Evolutionary conservation across 2,888 invertebrate species (phyloP).

Genomic region (Himalopsyche anomala): DNA sequence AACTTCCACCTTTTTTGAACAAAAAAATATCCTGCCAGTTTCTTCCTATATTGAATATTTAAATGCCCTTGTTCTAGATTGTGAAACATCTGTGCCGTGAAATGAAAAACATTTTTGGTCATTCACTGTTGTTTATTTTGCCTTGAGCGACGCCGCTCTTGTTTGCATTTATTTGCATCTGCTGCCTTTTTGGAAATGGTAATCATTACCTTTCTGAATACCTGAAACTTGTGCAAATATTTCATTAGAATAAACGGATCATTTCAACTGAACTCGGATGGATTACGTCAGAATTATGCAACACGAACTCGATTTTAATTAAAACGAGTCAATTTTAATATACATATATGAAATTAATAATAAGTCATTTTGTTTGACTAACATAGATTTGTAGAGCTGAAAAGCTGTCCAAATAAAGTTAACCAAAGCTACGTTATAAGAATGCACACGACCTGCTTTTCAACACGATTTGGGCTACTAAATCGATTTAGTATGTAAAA

Average conservation of each 20-base stretch:
- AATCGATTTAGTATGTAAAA: no score
- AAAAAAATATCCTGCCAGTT: not conserved
- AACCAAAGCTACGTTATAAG: no score
- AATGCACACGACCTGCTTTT: no score
- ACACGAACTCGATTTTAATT: not conserved
- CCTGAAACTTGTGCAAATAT: slow-evolving; percentile 25
- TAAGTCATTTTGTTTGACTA: no score
- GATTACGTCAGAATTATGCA: not conserved
- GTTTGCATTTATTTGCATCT: slow-evolving; percentile 60
- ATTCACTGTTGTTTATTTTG: slow-evolving; percentile 51
- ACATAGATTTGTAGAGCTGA: no score
- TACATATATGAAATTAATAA: no score
- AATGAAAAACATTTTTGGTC: slow-evolving; percentile 39
- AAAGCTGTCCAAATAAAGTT: no score
- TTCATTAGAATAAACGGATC: slow-evolving; percentile 42
- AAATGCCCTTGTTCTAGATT: slow-evolving; percentile 26
- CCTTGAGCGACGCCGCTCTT: slow-evolving; percentile 47
- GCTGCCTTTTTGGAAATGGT: slow-evolving; percentile 55
- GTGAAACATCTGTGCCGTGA: slow-evolving; percentile 27
- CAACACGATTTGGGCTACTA: no score
- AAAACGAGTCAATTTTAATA: no score
- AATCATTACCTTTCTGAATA: slow-evolving; percentile 49
- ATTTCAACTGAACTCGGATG: not conserved
- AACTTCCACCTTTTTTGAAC: not conserved
- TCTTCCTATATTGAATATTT: slow-evolving; percentile 18